phyloP scores from a whole-genome alignment of 2,113 vertebrate genomes.

The Ophiodon elongatus region DNA sequence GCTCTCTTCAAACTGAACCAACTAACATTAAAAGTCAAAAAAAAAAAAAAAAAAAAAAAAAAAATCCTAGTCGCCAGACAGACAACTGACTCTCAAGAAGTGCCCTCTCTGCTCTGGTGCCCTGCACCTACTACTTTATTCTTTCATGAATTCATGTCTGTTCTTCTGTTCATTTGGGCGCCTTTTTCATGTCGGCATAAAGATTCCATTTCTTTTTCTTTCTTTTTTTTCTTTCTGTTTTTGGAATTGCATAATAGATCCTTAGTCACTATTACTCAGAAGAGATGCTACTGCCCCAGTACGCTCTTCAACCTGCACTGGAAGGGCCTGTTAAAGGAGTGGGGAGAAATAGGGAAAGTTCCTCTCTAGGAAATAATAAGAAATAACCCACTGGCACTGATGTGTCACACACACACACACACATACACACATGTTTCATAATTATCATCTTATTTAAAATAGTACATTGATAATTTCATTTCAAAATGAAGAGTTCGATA shows the following conservation, averaged over 20 bases:
- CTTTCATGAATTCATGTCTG: slow-evolving; percentile 60
- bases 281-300: slow-evolving; percentile 52
- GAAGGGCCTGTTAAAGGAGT: slow-evolving; percentile 59
- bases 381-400: slow-evolving; percentile 55
- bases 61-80: slow-evolving; percentile 46
- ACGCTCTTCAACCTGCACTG: slow-evolving; percentile 74
- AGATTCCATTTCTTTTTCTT: slow-evolving; percentile 68
- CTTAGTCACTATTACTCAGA: slow-evolving; percentile 52
- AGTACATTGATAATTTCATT: slow-evolving; percentile 81
- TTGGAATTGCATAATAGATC: slow-evolving; percentile 72
- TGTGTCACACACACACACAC: slow-evolving; percentile 65
- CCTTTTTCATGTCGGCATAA: slow-evolving; percentile 62
- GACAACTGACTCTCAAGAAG: slow-evolving; percentile 76
- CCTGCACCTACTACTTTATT: slow-evolving; percentile 53
- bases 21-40: slow-evolving; percentile 49
- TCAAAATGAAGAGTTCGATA: slow-evolving; percentile 68
- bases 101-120: slow-evolving; percentile 80
- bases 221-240: slow-evolving; percentile 78
- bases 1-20: slow-evolving; percentile 39
- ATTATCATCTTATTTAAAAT: slow-evolving; percentile 76
- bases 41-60: neutral
- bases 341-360: slow-evolving; percentile 29
- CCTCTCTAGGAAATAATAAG: slow-evolving; percentile 51
- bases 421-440: slow-evolving; percentile 42
- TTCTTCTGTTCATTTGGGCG: slow-evolving; percentile 65